These are phyloP conservation scores for Acipenser oxyrinchus DNA, from an alignment of 2,797 vertebrate species.

Conservation along the genomic window DNA sequence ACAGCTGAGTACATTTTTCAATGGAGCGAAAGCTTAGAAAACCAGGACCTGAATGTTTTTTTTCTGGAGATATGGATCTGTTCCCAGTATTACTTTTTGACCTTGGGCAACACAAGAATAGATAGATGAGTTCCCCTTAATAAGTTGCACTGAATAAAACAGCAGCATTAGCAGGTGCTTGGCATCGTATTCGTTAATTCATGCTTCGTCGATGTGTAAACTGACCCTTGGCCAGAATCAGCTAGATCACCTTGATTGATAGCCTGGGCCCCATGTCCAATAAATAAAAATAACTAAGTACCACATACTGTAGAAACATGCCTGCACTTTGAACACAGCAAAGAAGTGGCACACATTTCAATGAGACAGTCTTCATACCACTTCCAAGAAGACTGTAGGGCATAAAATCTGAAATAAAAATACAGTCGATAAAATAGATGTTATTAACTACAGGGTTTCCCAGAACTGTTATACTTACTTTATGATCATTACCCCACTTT, in stretches of 20 bases:
- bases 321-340: slow-evolving; percentile 4
- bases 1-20: no score
- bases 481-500: no score
- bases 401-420: no score
- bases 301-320: slow-evolving; percentile 8
- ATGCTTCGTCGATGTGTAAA: slow-evolving; percentile 8
- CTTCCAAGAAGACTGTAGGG: not conserved
- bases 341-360: slow-evolving; percentile 9
- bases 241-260: slow-evolving; percentile 15
- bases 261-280: slow-evolving; percentile 12
- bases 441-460: no score
- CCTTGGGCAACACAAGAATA: not conserved
- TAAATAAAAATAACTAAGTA: slow-evolving; percentile 9
- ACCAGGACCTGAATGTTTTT: no score
- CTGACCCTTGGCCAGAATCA: slow-evolving; percentile 13
- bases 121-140: not conserved
- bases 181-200: slow-evolving; percentile 19
- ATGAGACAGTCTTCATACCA: slow-evolving; percentile 9
- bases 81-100: slow-evolving; percentile 8
- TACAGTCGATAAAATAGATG: no score
- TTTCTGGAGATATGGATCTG: not conserved
- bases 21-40: no score
- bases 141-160: slow-evolving; percentile 3
- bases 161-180: slow-evolving; percentile 12
- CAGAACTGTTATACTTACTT: no score